Evolutionary conservation across 2,797 vertebrate species (phyloP), one percentile per base, ranked within the genome.

Genomic region (Chelidonichthys spinosus): DNA sequence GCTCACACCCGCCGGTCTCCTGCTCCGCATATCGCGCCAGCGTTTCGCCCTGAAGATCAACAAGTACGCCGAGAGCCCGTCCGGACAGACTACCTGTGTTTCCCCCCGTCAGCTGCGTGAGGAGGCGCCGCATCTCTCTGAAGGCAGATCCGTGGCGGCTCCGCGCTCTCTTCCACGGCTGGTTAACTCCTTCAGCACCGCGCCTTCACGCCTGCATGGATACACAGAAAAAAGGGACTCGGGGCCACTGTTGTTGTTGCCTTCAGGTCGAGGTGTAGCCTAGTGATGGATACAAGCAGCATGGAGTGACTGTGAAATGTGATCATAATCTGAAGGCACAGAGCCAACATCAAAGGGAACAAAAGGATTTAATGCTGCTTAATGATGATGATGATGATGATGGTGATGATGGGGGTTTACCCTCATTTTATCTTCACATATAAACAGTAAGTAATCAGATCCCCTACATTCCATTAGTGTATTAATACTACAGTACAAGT

Each of bases 51-150:
- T 47, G 69, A 42, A 83, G 90, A 95, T 95, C 94, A 95, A 95
- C 95, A 95, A 95, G 94, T 95, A 82, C 49, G 77, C 63, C 53
- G 81, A 66, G 74, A 81, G 85, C 76, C 67, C 76, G 13, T 74
- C 61, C 74, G 85, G 85, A 78, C 83, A 68, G 78, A 87, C 78
- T 90, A 90, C 87, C 85, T 83, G 90, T 76, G 86, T 68, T 61
- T 80, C 79, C 86, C 80, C 86, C 87, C 75, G 88, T 91, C 89
- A 89, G 87, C 82, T 89, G 86, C 74, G 85, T 53, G 80, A 85
- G 86, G 84, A 90, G 81, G 87, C 85, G 84, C 82, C 76, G 86
- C 87, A 77, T 89, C 87, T 81, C 74, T 64, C 75, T 18, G 84
- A 74, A 88, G 84, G 87, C 79, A 76, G 83, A 81, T 90, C 81